Base-by-base conservation (phyloP, 2,888 invertebrate species). In the Oligia fasciuncula region DNA sequence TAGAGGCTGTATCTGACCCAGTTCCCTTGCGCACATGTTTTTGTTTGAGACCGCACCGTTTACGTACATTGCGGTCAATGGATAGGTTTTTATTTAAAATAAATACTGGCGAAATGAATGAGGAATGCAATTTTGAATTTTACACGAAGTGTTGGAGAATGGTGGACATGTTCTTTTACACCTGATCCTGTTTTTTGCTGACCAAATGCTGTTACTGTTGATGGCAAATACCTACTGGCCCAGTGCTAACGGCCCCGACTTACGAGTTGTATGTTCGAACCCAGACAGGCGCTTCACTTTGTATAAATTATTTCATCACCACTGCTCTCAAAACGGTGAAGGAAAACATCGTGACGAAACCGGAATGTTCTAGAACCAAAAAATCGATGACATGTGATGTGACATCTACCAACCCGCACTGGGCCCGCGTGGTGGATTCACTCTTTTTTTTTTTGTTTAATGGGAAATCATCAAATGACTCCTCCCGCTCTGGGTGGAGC, bases 31-130 rank as follows among this genome's bases (percentile, higher is more conserved):
- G 46, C 17, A 60, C 68, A 74, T 77, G 79, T 84, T 85, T 84
- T 83, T 85, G 76, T 84, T 82, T 66, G 73, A 70, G 60, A 83
- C 80, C 78, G 43, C 80, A 77, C 19, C 79, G 66, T 70, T 77
- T 69, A 77, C 69, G 65, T 71, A 63, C 65, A 73, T 75, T 75
- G 76, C 73, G n/a, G 23, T 43, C 11, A 68, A 72, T 63, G 65
- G 19, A 46, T 49, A 71, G 66, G 63, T 68, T 84, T 78, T 40
- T 67, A 84, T 79, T 72, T 74, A 29, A 72, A 74, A 74, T 80
- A 80, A 76, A 72, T 73, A 29, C 49, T 46, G n/a, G 67, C 0
- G 13, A 60, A 69, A 77, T 74, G 4, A 67, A 71, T 40, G 35
- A 66, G 14, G 35, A 74, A 23, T 23, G 2, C 19, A 65, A 35